These are phyloP conservation scores for Reticulitermes lucifugus DNA, from an alignment of 2,888 invertebrate species.

Conservation along the genomic window DNA sequence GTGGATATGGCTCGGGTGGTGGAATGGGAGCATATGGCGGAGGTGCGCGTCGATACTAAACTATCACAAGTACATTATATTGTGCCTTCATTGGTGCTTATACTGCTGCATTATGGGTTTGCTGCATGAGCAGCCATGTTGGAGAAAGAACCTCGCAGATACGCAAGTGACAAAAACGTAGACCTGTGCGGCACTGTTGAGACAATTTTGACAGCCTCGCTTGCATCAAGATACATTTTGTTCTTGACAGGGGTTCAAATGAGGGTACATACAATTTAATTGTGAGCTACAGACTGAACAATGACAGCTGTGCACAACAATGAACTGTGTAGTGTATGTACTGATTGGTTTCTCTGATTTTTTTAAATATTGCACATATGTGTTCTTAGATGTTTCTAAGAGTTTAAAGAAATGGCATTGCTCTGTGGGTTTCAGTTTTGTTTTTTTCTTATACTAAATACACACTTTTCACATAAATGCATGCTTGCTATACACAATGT, in stretches of 20 bases:
- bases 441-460: not conserved
- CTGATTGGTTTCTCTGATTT: not conserved
- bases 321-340: not conserved
- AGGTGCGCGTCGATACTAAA: conserved; percentile 45
- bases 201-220: not conserved
- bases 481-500: not conserved
- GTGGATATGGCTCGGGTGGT: conserved; percentile 29
- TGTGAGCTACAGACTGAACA: not conserved
- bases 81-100: too few relatives aligned
- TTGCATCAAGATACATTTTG: not conserved
- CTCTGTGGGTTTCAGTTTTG: not conserved
- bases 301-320: not conserved
- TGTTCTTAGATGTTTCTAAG: too few relatives aligned
- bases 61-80: not conserved
- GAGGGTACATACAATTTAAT: not conserved
- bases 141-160: not conserved
- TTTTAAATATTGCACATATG: not conserved
- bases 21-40: conserved; percentile 45
- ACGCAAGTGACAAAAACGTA: not conserved
- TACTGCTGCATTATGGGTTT: not conserved
- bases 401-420: not conserved
- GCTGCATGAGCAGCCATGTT: not conserved
- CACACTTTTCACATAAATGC: too few relatives aligned
- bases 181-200: not conserved
- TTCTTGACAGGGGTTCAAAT: not conserved